These are phyloP conservation scores for Uloborus diversus DNA, from an alignment of 1,140 invertebrate genomes.

Conservation along the genomic window DNA sequence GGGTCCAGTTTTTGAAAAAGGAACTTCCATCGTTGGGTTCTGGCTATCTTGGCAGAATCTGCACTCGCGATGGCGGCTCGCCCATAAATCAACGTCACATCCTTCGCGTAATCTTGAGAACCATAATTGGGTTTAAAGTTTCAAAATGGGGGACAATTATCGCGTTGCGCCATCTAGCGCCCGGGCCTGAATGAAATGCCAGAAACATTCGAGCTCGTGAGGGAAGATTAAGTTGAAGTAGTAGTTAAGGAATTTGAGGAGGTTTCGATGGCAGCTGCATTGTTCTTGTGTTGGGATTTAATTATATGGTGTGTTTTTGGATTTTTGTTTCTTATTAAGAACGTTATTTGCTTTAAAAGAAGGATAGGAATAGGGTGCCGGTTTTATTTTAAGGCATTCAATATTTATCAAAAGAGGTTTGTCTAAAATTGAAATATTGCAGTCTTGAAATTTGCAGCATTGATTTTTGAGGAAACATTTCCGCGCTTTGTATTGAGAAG, in stretches of 20 bases:
- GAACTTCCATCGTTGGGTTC: neutral
- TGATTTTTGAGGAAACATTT: too few species aligned
- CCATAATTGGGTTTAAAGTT: constrained; percentile 40
- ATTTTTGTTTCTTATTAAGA: too few species aligned
- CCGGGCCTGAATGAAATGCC: constrained; percentile 17
- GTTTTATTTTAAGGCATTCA: too few species aligned
- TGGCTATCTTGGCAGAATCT: neutral
- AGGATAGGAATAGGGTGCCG: too few species aligned
- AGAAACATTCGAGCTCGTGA: neutral
- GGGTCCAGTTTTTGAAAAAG: constrained; percentile 13
- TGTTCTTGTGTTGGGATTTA: too few species aligned
- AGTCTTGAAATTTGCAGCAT: too few species aligned
- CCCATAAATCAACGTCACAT: neutral
- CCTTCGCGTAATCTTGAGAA: neutral
- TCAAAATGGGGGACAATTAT: constrained; percentile 39
- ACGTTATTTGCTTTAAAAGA: neutral
- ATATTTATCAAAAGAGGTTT: too few species aligned
- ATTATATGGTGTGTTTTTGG: too few species aligned
- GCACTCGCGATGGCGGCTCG: neutral
- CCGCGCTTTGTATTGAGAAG: too few species aligned
- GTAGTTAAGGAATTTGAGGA: neutral
- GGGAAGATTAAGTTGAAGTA: constrained; percentile 2
- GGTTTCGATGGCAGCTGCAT: too few species aligned
- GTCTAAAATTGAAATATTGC: too few species aligned
- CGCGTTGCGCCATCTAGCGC: constrained; percentile 2